Evolutionary conservation across 2,888 invertebrate species (phyloP).

Genomic region (Tachina grossa): DNA sequence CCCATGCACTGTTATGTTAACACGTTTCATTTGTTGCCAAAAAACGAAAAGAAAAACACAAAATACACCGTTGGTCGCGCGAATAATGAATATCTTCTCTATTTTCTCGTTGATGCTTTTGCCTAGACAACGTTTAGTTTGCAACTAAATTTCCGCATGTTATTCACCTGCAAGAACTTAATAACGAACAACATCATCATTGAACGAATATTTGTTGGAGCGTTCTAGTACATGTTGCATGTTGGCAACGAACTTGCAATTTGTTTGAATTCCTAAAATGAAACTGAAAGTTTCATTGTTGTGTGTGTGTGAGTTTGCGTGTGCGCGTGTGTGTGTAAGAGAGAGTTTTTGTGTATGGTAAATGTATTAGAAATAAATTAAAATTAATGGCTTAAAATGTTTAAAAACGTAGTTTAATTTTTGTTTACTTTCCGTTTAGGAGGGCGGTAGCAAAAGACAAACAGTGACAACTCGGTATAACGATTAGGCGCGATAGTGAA

Average conservation of each 20-base stretch:
- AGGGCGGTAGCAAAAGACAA: too few species aligned
- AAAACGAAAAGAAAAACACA: slow-evolving; percentile 54
- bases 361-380: background rate
- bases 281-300: slow-evolving; percentile 51
- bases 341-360: too few species aligned
- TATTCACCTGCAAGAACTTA: slow-evolving; percentile 63
- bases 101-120: slow-evolving; percentile 43
- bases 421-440: too few species aligned
- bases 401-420: background rate
- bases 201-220: slow-evolving; percentile 10
- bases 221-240: slow-evolving; percentile 19
- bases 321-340: background rate
- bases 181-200: slow-evolving; percentile 37
- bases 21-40: slow-evolving; percentile 61
- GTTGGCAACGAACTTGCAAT: slow-evolving; percentile 40
- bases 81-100: background rate
- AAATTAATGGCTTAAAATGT: background rate
- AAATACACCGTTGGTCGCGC: slow-evolving; percentile 34
- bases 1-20: slow-evolving; percentile 26
- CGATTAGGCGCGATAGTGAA: too few species aligned
- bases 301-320: too few species aligned
- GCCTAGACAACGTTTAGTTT: slow-evolving; percentile 67
- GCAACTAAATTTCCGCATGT: slow-evolving; percentile 70
- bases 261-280: background rate
- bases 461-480: too few species aligned